These are phyloP conservation scores for Eubasilissa splendida DNA, from an alignment of 2,888 invertebrate genomes.

Conservation along the genomic window DNA sequence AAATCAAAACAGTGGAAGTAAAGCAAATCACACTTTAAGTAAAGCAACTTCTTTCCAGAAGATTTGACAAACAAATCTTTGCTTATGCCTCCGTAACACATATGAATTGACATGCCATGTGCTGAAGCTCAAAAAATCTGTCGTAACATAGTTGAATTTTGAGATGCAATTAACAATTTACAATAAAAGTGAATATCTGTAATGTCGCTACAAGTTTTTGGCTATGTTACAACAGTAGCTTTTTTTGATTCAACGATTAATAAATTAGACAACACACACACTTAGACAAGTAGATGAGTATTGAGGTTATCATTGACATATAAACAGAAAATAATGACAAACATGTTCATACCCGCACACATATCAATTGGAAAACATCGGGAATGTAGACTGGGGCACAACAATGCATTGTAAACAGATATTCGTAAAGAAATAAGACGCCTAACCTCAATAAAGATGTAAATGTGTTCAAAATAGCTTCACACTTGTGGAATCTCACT, in stretches of 20 bases:
- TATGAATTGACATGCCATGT: slow-evolving; percentile 51
- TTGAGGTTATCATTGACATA: slow-evolving; percentile 51
- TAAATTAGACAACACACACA: slow-evolving; percentile 55
- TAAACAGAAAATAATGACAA: slow-evolving; percentile 58
- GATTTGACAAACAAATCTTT: background rate
- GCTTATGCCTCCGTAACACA: slow-evolving; percentile 7
- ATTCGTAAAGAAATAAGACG: slow-evolving; percentile 53
- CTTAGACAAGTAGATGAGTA: slow-evolving; percentile 51
- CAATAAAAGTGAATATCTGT: background rate
- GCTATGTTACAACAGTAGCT: slow-evolving; percentile 26
- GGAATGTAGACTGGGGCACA: slow-evolving; percentile 85
- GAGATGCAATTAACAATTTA: background rate
- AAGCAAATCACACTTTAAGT: slow-evolving; percentile 23
- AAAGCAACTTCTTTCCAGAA: slow-evolving; percentile 27
- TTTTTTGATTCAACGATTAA: slow-evolving; percentile 36
- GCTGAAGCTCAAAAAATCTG: slow-evolving; percentile 47
- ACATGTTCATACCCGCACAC: slow-evolving; percentile 58
- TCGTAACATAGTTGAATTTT: slow-evolving; percentile 1
- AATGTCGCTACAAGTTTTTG: background rate
- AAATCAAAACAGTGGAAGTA: slow-evolving; percentile 18
- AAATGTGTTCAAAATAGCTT: slow-evolving; percentile 45
- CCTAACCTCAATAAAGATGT: slow-evolving; percentile 35
- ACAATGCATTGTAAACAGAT: slow-evolving; percentile 76
- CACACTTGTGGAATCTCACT: slow-evolving; percentile 51
- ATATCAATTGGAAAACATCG: slow-evolving; percentile 59